Evolutionary conservation across 2,797 vertebrate genomes (phyloP).

Genomic region (Melanotaenia maccullochi): DNA sequence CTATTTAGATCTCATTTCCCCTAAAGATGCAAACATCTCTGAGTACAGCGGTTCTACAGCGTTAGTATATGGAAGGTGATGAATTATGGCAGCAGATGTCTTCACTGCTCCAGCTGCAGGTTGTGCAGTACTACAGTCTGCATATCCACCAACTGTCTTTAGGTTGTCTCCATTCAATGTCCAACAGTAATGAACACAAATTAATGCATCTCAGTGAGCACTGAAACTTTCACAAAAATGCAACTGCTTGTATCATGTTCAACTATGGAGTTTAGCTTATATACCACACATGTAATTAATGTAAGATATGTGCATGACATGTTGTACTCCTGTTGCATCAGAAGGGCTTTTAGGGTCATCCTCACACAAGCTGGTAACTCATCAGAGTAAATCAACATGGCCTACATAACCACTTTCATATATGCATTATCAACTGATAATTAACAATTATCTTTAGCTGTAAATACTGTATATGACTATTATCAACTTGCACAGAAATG

Average conservation of each 20-base stretch:
- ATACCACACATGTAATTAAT: slow-evolving; percentile 68
- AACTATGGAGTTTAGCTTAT: slow-evolving; percentile 26
- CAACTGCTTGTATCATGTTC: slow-evolving; percentile 24
- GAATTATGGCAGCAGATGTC: not conserved
- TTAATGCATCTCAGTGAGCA: slow-evolving; percentile 27
- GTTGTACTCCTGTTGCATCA: slow-evolving; percentile 66
- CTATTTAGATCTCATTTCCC: not conserved
- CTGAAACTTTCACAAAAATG: slow-evolving; percentile 16
- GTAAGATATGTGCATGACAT: slow-evolving; percentile 68
- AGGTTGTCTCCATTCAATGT: slow-evolving; percentile 6
- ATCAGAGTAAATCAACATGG: slow-evolving; percentile 44
- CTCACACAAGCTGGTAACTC: slow-evolving; percentile 53
- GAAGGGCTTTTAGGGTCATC: slow-evolving; percentile 73
- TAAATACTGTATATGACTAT: slow-evolving; percentile 72
- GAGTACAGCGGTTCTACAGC: slow-evolving; percentile 11
- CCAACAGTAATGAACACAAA: slow-evolving; percentile 11
- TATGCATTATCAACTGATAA: slow-evolving; percentile 49
- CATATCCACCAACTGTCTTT: not conserved
- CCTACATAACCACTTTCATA: slow-evolving; percentile 54
- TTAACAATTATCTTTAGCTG: slow-evolving; percentile 40
- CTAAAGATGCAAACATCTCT: not conserved
- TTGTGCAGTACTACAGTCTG: slow-evolving; percentile 3
- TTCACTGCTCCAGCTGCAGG: slow-evolving; percentile 10
- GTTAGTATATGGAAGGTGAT: slow-evolving; percentile 12
- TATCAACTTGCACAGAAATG: slow-evolving; percentile 61